These are phyloP conservation scores for Geophilus truncorum DNA, from an alignment of 2,888 invertebrate species.

Conservation along the genomic window DNA sequence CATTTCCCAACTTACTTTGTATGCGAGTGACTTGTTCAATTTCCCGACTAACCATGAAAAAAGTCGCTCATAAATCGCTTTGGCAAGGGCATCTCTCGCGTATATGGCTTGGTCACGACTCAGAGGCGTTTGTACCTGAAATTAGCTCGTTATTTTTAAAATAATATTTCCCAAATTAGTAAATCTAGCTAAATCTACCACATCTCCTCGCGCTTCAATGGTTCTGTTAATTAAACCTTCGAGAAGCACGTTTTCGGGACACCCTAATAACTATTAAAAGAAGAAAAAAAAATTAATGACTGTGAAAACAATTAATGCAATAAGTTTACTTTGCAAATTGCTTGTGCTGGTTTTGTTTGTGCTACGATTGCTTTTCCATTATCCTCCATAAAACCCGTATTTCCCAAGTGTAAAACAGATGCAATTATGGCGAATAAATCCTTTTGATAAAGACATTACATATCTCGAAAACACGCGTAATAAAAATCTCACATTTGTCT, in stretches of 20 bases:
- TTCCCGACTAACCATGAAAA: constrained; percentile 84
- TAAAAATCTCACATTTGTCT: constrained; percentile 60
- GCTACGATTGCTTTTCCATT: constrained; percentile 64
- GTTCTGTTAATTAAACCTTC: constrained; percentile 75
- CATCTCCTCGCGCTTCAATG: constrained; percentile 78
- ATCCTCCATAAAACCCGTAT: constrained; percentile 69
- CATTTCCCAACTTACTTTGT: constrained; percentile 35
- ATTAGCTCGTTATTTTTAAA: not conserved
- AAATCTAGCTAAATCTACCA: constrained; percentile 48
- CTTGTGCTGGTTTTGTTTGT: constrained; percentile 60
- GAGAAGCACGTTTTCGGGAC: constrained; percentile 60
- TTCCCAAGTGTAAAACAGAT: constrained; percentile 77
- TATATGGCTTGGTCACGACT: constrained; percentile 72
- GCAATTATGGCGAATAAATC: constrained; percentile 71
- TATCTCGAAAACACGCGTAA: too few species aligned
- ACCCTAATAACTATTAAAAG: constrained; percentile 63
- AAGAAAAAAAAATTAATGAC: constrained; percentile 25
- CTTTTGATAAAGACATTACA: too few species aligned
- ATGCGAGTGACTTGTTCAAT: constrained; percentile 67
- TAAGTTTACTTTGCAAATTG: constrained; percentile 62
- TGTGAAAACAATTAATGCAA: not conserved
- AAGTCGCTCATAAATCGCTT: constrained; percentile 82
- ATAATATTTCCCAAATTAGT: not conserved
- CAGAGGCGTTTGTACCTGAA: constrained; percentile 66
- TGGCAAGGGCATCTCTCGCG: constrained; percentile 83